A percentile compares a stretch with the other conserved stretches of the same genome.
phyloP scores from a whole-genome alignment of 2,888 invertebrate genomes.

The Acrocera orbiculus region DNA sequence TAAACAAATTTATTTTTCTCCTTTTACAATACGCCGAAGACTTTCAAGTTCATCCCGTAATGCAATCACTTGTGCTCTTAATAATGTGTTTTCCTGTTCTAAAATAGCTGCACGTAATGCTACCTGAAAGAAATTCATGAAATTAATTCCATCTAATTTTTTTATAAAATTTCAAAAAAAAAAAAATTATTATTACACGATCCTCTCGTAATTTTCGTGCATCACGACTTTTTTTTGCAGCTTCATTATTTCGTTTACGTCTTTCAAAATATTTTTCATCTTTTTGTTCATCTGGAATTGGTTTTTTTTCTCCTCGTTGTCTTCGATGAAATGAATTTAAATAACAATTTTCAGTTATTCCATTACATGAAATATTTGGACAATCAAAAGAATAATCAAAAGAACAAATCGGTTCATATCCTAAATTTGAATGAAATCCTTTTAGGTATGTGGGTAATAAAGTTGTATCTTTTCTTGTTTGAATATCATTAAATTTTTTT shows the following conservation, averaged over 20 bases:
- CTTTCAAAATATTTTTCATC: conserved; percentile 82
- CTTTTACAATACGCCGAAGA: conserved; percentile 3
- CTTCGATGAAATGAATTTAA: conserved; percentile 30
- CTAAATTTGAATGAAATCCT: background rate
- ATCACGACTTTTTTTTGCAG: conserved; percentile 82
- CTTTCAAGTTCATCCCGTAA: conserved; percentile 52
- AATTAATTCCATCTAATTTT: too few relatives aligned
- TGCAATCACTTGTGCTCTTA: conserved; percentile 65
- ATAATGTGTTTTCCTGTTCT: conserved; percentile 74
- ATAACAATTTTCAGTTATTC: conserved; percentile 24
- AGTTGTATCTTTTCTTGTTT: conserved; percentile 3
- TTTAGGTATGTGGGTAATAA: conserved; percentile 3
- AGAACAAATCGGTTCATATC: too few relatives aligned
- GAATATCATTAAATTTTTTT: background rate
- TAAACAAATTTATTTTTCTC: too few relatives aligned
- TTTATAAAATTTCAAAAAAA: too few relatives aligned
- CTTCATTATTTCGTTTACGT: conserved; percentile 72
- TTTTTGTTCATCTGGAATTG: conserved; percentile 73
- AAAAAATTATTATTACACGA: conserved; percentile 36
- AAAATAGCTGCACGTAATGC: conserved; percentile 68
- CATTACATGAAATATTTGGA: conserved; percentile 18
- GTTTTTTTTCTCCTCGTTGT: conserved; percentile 64
- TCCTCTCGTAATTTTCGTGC: conserved; percentile 75
- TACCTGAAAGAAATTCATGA: conserved; percentile 38
- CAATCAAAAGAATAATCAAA: conserved; percentile 4